These are phyloP conservation scores for Galbula dea DNA, from an alignment of 2,113 vertebrate genomes.

Conservation along the genomic window DNA sequence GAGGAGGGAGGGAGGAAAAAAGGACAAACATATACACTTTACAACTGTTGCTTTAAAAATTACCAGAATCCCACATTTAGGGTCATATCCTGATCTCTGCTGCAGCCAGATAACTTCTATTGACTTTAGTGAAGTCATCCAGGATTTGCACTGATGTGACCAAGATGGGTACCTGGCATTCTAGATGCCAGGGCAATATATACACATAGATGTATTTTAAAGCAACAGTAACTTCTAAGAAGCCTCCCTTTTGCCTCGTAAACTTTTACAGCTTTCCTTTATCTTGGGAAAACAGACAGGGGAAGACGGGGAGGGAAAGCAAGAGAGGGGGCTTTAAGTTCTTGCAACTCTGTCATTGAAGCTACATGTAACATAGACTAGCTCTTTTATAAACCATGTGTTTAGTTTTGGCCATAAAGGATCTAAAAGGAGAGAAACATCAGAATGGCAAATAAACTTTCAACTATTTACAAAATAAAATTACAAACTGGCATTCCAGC, in stretches of 20 bases:
- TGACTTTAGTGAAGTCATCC: not conserved
- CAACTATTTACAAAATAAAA: constrained; percentile 61
- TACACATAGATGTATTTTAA: constrained; percentile 21
- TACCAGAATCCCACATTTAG: not conserved
- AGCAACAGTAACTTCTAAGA: constrained; percentile 18
- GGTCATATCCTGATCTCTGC: not conserved
- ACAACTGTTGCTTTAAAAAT: not conserved
- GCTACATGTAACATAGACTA: not conserved
- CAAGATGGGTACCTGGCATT: not conserved
- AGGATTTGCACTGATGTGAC: not conserved
- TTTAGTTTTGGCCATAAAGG: constrained; percentile 44
- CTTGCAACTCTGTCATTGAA: not conserved
- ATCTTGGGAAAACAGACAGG: not conserved
- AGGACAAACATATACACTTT: not conserved
- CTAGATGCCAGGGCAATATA: not conserved
- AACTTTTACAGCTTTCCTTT: not conserved
- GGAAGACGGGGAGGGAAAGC: not conserved
- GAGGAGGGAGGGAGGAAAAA: not conserved
- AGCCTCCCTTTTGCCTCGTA: not conserved
- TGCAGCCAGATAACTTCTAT: not conserved
- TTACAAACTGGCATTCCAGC: constrained; percentile 12
- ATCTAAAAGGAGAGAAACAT: constrained; percentile 37
- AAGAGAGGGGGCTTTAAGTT: not conserved
- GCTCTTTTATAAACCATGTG: not conserved
- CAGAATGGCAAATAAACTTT: constrained; percentile 39